Conservation (phyloP, 1,140 invertebrate genomes). For the Zaprionus vittiger region DNA sequence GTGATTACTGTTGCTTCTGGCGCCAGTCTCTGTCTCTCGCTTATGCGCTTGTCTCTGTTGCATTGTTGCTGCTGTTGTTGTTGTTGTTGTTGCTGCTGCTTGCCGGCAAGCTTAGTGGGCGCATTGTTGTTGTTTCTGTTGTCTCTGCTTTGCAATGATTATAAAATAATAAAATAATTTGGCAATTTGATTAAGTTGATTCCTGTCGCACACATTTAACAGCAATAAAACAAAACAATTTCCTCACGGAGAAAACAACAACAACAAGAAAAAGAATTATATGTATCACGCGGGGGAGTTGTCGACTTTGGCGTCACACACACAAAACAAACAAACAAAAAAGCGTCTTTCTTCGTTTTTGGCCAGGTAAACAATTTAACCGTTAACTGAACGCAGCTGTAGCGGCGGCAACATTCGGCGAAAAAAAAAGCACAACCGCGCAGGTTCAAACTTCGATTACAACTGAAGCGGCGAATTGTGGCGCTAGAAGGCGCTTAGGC, state of each 20-base stretch:
- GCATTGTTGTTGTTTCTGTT: slow-evolving; percentile 11
- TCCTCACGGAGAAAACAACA: slow-evolving; percentile 1
- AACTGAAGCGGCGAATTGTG: slow-evolving; percentile 67
- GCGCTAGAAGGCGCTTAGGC: slow-evolving; percentile 15
- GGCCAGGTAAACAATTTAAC: slow-evolving; percentile 6
- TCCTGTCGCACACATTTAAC: background rate
- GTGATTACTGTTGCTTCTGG: slow-evolving; percentile 25
- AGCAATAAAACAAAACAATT: background rate
- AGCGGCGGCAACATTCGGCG: slow-evolving; percentile 7
- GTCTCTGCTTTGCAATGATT: slow-evolving; percentile 2
- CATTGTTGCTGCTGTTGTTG: background rate
- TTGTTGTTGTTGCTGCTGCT: slow-evolving; percentile 6
- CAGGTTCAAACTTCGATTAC: slow-evolving; percentile 51
- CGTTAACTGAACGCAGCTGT: slow-evolving; percentile 25
- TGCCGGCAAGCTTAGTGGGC: background rate
- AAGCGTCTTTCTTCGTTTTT: slow-evolving; percentile 23
- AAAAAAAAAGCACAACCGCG: slow-evolving; percentile 46
- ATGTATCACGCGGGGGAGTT: background rate
- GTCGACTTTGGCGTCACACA: background rate
- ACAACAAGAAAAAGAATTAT: background rate
- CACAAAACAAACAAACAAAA: background rate
- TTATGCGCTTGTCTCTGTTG: slow-evolving; percentile 19
- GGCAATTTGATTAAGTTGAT: slow-evolving; percentile 30
- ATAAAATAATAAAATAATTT: slow-evolving; percentile 43
- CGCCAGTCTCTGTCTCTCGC: background rate